Conservation (phyloP, 2,113 vertebrate species). For the Periophthalmodon schlosseri region DNA sequence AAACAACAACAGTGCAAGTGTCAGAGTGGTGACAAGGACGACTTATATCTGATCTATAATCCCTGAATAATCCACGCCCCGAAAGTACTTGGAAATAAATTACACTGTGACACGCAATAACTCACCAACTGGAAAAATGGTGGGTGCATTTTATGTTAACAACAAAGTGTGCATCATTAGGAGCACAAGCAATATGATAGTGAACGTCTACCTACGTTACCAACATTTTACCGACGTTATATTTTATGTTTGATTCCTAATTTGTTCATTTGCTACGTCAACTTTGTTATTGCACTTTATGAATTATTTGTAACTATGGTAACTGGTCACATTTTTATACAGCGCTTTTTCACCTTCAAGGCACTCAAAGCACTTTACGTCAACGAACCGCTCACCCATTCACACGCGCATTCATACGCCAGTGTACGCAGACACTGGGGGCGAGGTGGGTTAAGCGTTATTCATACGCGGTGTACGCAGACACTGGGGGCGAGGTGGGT, state of each 20-base stretch:
- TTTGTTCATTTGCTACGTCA: not conserved
- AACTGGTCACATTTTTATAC: too few relatives aligned
- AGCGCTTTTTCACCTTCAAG: too few relatives aligned
- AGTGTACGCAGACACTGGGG: too few relatives aligned
- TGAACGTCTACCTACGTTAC: too few relatives aligned
- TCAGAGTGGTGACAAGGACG: slow-evolving; percentile 18
- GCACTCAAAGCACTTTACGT: too few relatives aligned
- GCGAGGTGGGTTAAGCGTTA: too few relatives aligned
- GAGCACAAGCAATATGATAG: not conserved
- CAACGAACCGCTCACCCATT: too few relatives aligned
- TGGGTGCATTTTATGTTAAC: not conserved
- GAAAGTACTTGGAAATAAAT: slow-evolving; percentile 35
- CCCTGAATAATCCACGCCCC: slow-evolving; percentile 52
- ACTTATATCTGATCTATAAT: slow-evolving; percentile 53
- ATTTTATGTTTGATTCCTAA: too few relatives aligned
- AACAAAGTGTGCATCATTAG: not conserved
- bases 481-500: too few relatives aligned
- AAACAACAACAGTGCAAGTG: slow-evolving; percentile 7
- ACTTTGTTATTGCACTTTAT: not conserved
- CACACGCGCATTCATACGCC: too few relatives aligned
- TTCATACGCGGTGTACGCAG: too few relatives aligned
- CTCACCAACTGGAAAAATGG: slow-evolving; percentile 31
- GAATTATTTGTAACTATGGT: not conserved
- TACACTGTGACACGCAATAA: slow-evolving; percentile 36
- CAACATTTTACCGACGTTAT: too few relatives aligned